These are phyloP conservation scores for Vultur gryphus DNA, from an alignment of 2,797 vertebrate genomes.

Conservation along the genomic window DNA sequence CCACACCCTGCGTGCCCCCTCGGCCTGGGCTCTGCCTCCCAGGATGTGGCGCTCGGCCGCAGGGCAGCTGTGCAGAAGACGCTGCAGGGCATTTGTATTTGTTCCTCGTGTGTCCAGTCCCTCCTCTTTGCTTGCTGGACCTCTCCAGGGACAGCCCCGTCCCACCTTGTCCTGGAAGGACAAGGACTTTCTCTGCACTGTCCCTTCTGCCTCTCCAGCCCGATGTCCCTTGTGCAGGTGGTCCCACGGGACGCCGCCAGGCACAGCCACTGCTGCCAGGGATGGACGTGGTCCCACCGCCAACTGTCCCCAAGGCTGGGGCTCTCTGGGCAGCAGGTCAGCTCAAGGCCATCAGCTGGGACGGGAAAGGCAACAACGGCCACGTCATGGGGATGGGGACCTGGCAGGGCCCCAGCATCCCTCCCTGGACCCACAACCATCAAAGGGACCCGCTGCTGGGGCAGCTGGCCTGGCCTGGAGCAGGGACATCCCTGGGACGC, in stretches of 20 bases:
- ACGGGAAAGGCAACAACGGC: background rate
- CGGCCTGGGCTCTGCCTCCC: rapidly evolving
- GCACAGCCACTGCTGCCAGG: background rate
- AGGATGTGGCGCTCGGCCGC: rapidly evolving
- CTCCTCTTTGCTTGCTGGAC: background rate
- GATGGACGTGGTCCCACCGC: background rate
- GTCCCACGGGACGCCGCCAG: rapidly evolving
- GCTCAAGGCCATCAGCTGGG: background rate
- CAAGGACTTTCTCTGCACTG: background rate
- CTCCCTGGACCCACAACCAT: background rate
- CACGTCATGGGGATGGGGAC: background rate
- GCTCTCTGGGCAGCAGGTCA: background rate
- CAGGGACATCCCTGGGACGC: background rate
- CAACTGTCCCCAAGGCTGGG: background rate
- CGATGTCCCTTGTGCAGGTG: background rate
- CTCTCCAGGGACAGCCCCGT: background rate
- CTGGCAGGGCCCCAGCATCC: background rate
- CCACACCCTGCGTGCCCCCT: rapidly evolving
- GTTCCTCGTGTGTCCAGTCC: rapidly evolving
- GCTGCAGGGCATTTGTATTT: rapidly evolving
- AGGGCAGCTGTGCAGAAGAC: background rate
- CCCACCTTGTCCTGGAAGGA: background rate
- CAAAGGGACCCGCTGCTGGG: background rate
- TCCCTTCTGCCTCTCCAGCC: background rate
- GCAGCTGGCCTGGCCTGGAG: background rate